Evolutionary conservation across 2,113 vertebrate genomes (phyloP), one percentile per base, ranked within the genome.

Genomic region (Malurus alboscapulatus): DNA sequence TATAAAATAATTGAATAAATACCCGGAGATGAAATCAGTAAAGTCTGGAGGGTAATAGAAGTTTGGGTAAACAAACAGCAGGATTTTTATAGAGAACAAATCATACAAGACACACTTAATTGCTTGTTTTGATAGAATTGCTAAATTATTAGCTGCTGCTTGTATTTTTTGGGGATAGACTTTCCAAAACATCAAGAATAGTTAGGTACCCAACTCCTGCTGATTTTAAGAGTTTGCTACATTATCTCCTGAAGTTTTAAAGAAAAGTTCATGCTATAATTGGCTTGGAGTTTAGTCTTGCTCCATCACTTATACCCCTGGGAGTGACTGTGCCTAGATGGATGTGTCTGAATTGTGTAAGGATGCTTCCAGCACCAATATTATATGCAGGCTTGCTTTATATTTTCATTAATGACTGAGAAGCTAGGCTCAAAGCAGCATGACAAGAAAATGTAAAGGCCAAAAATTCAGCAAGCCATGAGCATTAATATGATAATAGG

Each of bases 51-150:
- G 22, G 57, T 84, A 96, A 95, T 88, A 88, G 72, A 92, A 94
- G 38, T 83, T 93, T 71, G 75, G 47, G 48, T 92, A 96, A 96
- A 96, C 61, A 94, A 92, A n/a, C 94, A 96, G 90, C 90, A 54
- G 94, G 96, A 76, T 90, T 93, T 93, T 95, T 92, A 92, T 88
- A 68, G 87, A 80, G 78, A 92, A 92, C 78, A 96, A 95, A 94
- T 94, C 91, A 96, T 71, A 78, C 84, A 91, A 93, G 91, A 81
- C 95, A 94, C n/a, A 44, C 40, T 94, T 95, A 96, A 95, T 94
- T 91, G 87, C 78, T 85, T 91, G 82, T 88, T 94, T 94, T 94
- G 93, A 88, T 92, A 75, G 82, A 94, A 93, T 92, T 95, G 59
- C 82, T 83, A 50, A 92, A 91, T 96, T 96, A 89, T 94, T 94